These are phyloP conservation scores for Nannospalax galili DNA, from an alignment of 2,113 vertebrate species.

Conservation along the genomic window DNA sequence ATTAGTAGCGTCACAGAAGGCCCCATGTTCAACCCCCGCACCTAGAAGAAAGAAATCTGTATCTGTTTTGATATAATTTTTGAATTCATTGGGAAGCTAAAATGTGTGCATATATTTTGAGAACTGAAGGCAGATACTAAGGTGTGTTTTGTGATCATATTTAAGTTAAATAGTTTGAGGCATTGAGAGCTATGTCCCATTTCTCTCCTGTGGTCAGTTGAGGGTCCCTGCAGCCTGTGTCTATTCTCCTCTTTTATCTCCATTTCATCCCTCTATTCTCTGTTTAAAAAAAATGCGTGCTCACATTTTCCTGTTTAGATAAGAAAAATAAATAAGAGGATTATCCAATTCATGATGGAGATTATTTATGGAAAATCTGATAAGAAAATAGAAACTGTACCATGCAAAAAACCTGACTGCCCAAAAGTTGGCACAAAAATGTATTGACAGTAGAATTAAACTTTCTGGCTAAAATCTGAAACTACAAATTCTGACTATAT, in stretches of 20 bases:
- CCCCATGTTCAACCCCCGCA: background rate
- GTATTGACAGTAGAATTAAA: background rate
- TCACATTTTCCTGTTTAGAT: constrained; percentile 3
- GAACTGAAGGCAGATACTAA: constrained; percentile 18
- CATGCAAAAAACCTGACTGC: background rate
- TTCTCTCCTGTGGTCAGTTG: background rate
- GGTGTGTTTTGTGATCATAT: background rate
- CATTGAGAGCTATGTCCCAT: background rate
- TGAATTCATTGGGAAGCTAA: constrained; percentile 6
- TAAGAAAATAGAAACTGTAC: constrained; percentile 23
- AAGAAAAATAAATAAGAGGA: constrained; percentile 6
- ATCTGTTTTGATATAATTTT: background rate
- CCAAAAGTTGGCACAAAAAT: constrained; percentile 5
- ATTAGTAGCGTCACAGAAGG: background rate
- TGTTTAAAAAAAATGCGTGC: background rate
- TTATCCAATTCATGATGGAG: constrained; percentile 13
- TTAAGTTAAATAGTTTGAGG: background rate
- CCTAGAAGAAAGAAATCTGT: background rate
- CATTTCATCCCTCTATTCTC: background rate
- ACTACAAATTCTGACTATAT: background rate
- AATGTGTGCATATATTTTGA: background rate
- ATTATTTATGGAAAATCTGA: constrained; percentile 17
- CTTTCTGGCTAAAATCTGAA: constrained; percentile 22
- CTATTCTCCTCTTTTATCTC: background rate
- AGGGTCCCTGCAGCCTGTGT: background rate